These are phyloP conservation scores for Pterostichus madidus DNA, from an alignment of 2,888 invertebrate genomes.

Conservation along the genomic window DNA sequence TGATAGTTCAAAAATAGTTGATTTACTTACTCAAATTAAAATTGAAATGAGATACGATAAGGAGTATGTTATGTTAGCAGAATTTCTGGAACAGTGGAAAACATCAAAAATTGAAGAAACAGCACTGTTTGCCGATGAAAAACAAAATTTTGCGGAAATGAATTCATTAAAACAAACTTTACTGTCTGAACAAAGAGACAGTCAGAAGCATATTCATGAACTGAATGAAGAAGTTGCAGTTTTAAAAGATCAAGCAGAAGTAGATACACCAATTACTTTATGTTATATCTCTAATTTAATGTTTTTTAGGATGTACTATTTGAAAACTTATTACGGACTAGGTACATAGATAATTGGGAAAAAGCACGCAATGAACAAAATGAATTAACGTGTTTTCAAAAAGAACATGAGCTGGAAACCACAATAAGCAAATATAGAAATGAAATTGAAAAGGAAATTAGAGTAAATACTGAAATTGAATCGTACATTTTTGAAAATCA, in stretches of 20 bases:
- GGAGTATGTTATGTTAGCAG: conserved; percentile 2
- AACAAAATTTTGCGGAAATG: conserved; percentile 67
- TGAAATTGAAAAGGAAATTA: conserved; percentile 74
- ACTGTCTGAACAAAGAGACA: conserved; percentile 69
- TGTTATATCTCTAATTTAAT: background rate
- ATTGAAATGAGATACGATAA: conserved; percentile 25
- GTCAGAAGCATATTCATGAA: conserved; percentile 68
- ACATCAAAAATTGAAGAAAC: conserved; percentile 66
- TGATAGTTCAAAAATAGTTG: conserved; percentile 65
- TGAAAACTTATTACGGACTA: conserved; percentile 72
- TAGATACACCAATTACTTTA: conserved; percentile 52
- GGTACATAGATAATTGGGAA: conserved; percentile 74
- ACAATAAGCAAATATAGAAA: conserved; percentile 72
- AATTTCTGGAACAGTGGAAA: background rate
- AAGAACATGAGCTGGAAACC: conserved; percentile 72
- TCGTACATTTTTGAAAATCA: conserved; percentile 73
- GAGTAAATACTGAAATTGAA: conserved; percentile 74
- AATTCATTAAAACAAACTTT: conserved; percentile 68
- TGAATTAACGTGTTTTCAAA: conserved; percentile 70
- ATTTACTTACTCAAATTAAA: conserved; percentile 5
- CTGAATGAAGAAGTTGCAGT: conserved; percentile 71
- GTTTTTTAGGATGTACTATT: conserved; percentile 72
- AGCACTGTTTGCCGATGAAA: conserved; percentile 61
- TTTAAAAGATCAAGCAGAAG: conserved; percentile 73
- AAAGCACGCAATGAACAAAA: conserved; percentile 75